Evolutionary conservation across 2,113 vertebrate genomes (phyloP).

Genomic region (Hippocampus comes): DNA sequence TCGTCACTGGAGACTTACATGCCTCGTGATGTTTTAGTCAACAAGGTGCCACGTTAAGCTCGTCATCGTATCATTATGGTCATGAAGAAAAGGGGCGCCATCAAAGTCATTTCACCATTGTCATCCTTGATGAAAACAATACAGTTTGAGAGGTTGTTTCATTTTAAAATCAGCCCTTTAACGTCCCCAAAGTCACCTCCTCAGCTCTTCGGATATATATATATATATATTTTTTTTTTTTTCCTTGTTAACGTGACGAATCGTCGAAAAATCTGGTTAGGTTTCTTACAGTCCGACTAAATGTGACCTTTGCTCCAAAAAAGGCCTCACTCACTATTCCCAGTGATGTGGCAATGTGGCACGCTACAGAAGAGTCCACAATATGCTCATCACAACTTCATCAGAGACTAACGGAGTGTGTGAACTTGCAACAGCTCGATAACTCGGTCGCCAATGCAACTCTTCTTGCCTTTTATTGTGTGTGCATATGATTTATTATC

Average conservation of each 20-base stretch:
- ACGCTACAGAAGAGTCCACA: background rate
- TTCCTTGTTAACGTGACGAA: background rate
- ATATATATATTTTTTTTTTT: too few species aligned
- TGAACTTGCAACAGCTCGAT: conserved; percentile 15
- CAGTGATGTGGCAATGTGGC: conserved; percentile 23
- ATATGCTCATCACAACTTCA: conserved; percentile 14
- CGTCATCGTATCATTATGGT: too few species aligned
- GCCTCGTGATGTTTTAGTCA: too few species aligned
- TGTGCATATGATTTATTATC: conserved; percentile 14
- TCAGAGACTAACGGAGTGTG: conserved; percentile 19
- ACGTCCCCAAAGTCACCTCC: background rate
- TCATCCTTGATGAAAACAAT: too few species aligned
- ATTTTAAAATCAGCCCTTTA: background rate
- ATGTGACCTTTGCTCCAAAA: conserved; percentile 10
- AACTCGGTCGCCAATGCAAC: background rate
- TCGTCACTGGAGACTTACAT: too few species aligned
- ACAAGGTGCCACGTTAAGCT: too few species aligned
- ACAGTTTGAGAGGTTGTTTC: background rate
- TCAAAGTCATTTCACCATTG: too few species aligned
- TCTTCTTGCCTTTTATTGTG: conserved; percentile 10
- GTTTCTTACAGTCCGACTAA: conserved; percentile 8
- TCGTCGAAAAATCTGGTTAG: background rate
- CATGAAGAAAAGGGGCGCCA: too few species aligned
- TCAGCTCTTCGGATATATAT: background rate
- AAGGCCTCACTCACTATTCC: conserved; percentile 4